These are phyloP conservation scores for Dinothrombium tinctorium DNA, from an alignment of 1,140 invertebrate species.

Conservation along the genomic window DNA sequence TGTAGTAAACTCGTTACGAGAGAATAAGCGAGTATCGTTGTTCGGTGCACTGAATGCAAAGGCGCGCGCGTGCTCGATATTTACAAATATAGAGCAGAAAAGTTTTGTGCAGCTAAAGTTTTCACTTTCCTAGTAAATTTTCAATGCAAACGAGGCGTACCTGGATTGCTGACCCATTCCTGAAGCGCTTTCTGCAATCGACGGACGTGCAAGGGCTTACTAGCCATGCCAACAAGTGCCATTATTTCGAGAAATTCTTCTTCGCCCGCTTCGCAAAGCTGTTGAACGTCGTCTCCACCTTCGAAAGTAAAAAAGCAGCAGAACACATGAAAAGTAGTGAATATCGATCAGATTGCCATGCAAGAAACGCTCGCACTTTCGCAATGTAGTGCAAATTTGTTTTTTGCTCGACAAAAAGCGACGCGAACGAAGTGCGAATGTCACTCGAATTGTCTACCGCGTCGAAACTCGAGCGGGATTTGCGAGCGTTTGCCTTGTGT, in stretches of 20 bases:
- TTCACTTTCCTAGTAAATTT: no score
- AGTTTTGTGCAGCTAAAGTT: neutral
- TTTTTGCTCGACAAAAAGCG: no score
- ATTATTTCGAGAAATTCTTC: constrained; percentile 97
- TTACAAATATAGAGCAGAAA: neutral
- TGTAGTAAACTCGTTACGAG: no score
- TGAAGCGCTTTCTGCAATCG: constrained; percentile 84
- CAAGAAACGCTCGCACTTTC: neutral
- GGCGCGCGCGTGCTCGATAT: no score
- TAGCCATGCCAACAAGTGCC: constrained; percentile 94
- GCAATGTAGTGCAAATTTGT: neutral
- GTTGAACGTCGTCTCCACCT: constrained; percentile 94
- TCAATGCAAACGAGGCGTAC: constrained; percentile 20
- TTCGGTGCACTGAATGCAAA: no score
- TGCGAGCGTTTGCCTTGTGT: no score
- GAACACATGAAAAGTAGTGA: neutral
- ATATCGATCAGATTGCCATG: neutral
- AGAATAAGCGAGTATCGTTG: no score
- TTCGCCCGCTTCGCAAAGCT: constrained; percentile 88
- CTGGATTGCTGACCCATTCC: constrained; percentile 77
- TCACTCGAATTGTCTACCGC: no score
- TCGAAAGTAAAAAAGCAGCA: constrained; percentile 5
- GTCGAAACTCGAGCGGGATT: no score
- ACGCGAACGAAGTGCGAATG: no score
- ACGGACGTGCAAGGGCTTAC: constrained; percentile 90